Evolutionary conservation across 2,113 vertebrate genomes (phyloP).

Genomic region (Tragulus kanchil): DNA sequence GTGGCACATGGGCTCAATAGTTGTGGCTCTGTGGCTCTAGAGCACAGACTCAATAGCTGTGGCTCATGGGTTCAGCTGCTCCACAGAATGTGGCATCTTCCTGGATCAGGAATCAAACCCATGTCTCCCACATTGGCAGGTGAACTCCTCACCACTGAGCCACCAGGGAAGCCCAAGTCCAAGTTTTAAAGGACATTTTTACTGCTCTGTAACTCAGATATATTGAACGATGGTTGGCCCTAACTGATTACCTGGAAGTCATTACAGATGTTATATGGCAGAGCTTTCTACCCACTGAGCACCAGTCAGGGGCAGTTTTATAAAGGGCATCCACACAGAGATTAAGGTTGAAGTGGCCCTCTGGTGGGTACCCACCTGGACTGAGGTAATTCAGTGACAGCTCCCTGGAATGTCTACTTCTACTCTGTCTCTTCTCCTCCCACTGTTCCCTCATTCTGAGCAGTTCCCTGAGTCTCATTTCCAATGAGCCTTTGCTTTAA

Average conservation of each 20-base stretch:
- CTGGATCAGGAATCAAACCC: no score
- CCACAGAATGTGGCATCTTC: no score
- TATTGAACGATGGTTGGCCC: background rate
- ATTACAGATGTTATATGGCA: background rate
- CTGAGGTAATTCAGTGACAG: background rate
- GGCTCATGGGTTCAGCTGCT: no score
- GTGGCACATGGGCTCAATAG: no score
- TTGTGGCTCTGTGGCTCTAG: no score
- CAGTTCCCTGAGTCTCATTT: background rate
- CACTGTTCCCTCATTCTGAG: background rate
- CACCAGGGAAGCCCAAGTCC: no score
- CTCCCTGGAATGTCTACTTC: background rate
- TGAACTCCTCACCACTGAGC: no score
- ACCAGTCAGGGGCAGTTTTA: background rate
- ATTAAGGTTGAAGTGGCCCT: background rate
- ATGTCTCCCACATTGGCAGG: no score
- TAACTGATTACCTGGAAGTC: background rate
- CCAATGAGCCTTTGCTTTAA: background rate
- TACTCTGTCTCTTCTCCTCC: background rate
- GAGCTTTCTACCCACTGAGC: background rate
- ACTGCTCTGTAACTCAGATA: background rate
- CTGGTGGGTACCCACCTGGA: no score
- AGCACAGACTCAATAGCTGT: no score
- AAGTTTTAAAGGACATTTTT: constrained; percentile 15
- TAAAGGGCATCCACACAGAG: background rate